Percentiles rank a stretch among this genome's conserved stretches.
Conservation (phyloP, 2,797 vertebrate genomes). For the Silurus aristotelis region DNA sequence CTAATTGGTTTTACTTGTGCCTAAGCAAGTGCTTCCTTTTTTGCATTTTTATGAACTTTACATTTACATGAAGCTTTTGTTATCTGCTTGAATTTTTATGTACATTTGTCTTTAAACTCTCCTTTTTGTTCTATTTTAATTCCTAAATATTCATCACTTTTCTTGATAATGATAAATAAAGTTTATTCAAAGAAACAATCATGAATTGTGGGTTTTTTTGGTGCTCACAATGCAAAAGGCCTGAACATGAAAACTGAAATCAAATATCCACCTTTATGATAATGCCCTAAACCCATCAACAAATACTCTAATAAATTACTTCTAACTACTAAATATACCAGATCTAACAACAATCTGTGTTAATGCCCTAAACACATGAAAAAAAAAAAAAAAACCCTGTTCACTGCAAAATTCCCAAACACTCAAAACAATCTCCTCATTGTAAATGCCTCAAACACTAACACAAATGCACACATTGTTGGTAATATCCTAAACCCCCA, state of each 20-base stretch:
- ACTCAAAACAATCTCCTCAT: neutral
- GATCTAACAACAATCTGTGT: neutral
- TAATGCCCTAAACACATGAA: neutral
- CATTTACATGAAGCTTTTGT: neutral
- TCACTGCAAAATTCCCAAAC: neutral
- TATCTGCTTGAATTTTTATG: too few species aligned
- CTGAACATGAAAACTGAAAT: neutral
- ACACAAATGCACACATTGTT: neutral
- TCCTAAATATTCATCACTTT: neutral
- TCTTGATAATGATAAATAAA: neutral
- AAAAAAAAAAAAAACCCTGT: neutral
- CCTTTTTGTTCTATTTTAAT: neutral
- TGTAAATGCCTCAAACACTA: neutral
- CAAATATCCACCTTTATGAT: neutral
- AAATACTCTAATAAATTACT: neutral
- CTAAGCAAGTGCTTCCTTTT: too few species aligned
- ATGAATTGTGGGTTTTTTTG: neutral
- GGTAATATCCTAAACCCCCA: neutral
- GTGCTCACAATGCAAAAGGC: neutral
- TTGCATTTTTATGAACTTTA: too few species aligned
- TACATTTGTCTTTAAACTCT: neutral
- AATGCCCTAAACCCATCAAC: neutral
- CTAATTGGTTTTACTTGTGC: too few species aligned
- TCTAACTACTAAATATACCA: neutral
- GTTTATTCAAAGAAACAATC: neutral